Percentiles rank a stretch among this genome's conserved stretches.
Evolutionary conservation across 2,797 vertebrate genomes (phyloP).

Genomic region (Simalia tracyae): DNA sequence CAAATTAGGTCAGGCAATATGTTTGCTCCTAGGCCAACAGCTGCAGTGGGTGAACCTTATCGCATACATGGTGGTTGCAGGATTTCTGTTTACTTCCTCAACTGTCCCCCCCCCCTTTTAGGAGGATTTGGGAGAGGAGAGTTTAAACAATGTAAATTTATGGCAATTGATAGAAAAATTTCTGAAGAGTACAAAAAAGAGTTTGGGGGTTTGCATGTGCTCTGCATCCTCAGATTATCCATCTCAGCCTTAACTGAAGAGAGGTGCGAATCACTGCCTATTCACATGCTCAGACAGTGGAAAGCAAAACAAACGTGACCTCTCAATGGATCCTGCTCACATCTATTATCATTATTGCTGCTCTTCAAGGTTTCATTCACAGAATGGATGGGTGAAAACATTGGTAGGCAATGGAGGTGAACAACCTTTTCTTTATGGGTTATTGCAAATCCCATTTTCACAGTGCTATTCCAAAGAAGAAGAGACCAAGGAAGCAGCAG

Average conservation of each 20-base stretch:
- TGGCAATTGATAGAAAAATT: background rate
- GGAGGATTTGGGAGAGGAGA: too few relatives aligned
- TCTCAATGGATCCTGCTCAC: background rate
- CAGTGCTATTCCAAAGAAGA: background rate
- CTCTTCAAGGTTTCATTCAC: background rate
- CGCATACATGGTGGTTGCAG: too few relatives aligned
- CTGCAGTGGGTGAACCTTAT: too few relatives aligned
- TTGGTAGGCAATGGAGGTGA: background rate
- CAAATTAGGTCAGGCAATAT: too few relatives aligned
- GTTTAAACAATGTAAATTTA: too few relatives aligned
- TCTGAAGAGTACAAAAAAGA: background rate
- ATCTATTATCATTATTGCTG: background rate
- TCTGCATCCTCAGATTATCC: background rate
- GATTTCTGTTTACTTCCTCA: too few relatives aligned
- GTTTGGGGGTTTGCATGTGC: too few relatives aligned
- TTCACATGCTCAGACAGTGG: background rate
- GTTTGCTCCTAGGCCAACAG: too few relatives aligned
- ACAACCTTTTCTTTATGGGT: background rate
- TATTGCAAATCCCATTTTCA: background rate
- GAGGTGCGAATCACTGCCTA: background rate
- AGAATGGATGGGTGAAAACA: background rate
- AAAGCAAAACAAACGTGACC: background rate
- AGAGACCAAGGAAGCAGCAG: background rate
- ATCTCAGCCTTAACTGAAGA: background rate
- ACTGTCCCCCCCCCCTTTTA: too few relatives aligned